phyloP scores from a whole-genome alignment of 1,140 invertebrate genomes.

The Ceratosolen solmsi region DNA sequence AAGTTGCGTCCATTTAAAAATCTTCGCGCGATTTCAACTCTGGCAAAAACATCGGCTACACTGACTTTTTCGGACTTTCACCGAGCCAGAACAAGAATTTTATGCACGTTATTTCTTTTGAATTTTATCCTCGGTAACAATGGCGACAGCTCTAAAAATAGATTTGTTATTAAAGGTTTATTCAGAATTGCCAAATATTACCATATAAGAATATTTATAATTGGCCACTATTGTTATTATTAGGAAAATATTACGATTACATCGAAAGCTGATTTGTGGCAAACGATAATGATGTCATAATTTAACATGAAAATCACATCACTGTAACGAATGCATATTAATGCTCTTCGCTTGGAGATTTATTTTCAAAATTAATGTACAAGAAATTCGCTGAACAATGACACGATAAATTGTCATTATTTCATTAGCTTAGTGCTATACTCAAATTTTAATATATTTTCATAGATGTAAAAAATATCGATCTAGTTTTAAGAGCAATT shows the following conservation, averaged over 20 bases:
- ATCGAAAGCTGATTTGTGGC: neutral
- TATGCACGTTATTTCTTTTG: slow-evolving; percentile 1
- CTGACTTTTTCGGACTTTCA: slow-evolving; percentile 25
- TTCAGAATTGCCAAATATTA: neutral
- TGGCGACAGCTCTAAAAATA: slow-evolving; percentile 23
- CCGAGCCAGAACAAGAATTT: neutral
- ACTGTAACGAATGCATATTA: neutral
- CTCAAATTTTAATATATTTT: too few relatives aligned
- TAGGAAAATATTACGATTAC: neutral
- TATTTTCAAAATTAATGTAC: too few relatives aligned
- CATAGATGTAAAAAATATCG: too few relatives aligned
- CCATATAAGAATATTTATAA: neutral
- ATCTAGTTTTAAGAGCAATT: too few relatives aligned
- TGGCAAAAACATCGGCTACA: neutral
- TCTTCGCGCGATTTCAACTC: slow-evolving; percentile 17
- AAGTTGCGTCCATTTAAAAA: slow-evolving; percentile 30
- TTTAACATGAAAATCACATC: neutral
- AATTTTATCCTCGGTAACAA: slow-evolving; percentile 10
- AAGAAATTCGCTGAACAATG: too few relatives aligned
- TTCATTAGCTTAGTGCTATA: too few relatives aligned
- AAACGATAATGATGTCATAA: slow-evolving; percentile 30
- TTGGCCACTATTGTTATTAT: neutral
- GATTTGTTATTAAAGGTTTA: neutral
- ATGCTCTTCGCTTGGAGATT: too few relatives aligned
- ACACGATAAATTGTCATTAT: too few relatives aligned